Percentiles rank a stretch among this genome's conserved stretches.
These are phyloP conservation scores for Galaxea fascicularis DNA, from an alignment of 92 coral and sea anemone species.

Conservation along the genomic window DNA sequence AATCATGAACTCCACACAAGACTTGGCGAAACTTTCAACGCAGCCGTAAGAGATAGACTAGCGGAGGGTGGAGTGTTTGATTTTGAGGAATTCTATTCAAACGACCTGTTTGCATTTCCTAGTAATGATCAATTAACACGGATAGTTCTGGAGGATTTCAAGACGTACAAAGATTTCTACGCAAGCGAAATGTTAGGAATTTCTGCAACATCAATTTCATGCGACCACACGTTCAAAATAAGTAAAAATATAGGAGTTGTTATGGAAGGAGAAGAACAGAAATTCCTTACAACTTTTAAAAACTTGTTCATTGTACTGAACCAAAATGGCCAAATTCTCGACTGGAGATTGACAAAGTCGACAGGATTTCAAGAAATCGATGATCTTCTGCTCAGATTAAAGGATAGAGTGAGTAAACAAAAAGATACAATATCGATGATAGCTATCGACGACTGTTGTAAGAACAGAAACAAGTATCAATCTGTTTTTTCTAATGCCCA, in stretches of 20 bases:
- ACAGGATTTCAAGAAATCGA: slow-evolving; percentile 32
- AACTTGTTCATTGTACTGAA: slow-evolving; percentile 29
- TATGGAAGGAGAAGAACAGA: slow-evolving; percentile 11
- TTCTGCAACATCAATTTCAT: slow-evolving; percentile 33
- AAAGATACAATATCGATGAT: slow-evolving; percentile 10
- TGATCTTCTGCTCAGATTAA: slow-evolving; percentile 16
- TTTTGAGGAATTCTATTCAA: slow-evolving; percentile 30
- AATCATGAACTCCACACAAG: slow-evolving; percentile 33
- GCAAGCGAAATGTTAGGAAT: not conserved
- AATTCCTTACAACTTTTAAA: slow-evolving; percentile 29
- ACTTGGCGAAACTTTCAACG: slow-evolving; percentile 13
- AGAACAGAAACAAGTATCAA: slow-evolving; percentile 45
- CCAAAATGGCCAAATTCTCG: slow-evolving; percentile 17
- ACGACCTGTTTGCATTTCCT: slow-evolving; percentile 46
- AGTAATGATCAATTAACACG: slow-evolving; percentile 55
- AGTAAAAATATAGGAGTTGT: slow-evolving; percentile 48
- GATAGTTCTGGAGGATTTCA: slow-evolving; percentile 15
- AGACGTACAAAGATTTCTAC: slow-evolving; percentile 11
- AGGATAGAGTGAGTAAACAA: slow-evolving; percentile 18
- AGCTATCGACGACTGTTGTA: slow-evolving; percentile 53
- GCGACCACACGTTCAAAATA: slow-evolving; percentile 56
- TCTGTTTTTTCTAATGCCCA: no score
- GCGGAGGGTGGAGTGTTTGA: not conserved
- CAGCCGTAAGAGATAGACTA: slow-evolving; percentile 9
- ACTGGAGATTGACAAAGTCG: slow-evolving; percentile 40